phyloP scores from a whole-genome alignment of 2,888 invertebrate genomes.

The Tortricodes alternella region DNA sequence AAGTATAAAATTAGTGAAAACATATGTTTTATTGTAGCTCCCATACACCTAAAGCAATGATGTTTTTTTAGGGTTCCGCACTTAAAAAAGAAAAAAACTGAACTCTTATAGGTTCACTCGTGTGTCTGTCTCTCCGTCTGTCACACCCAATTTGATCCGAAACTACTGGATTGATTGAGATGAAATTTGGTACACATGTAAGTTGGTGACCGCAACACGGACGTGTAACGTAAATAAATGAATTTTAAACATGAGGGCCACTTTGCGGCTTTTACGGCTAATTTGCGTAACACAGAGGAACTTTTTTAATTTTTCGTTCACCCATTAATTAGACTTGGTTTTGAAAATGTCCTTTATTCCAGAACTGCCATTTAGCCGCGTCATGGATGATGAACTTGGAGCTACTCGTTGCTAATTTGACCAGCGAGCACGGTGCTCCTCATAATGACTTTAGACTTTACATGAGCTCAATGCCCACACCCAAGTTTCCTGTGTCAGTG shows the following conservation, averaged over 20 bases:
- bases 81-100: not conserved
- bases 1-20: no score
- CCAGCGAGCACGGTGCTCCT: constrained; percentile 85
- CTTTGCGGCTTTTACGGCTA: no score
- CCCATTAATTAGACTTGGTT: no score
- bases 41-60: no score
- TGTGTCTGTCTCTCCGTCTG: no score
- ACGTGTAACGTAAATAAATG: not conserved
- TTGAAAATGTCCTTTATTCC: constrained; percentile 43
- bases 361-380: constrained; percentile 96
- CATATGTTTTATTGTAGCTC: no score
- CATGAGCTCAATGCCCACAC: constrained; percentile 95
- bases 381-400: constrained; percentile 96
- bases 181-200: not conserved
- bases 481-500: constrained; percentile 93
- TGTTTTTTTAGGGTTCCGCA: not conserved
- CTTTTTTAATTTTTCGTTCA: no score
- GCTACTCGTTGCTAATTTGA: constrained; percentile 87
- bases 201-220: not conserved
- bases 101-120: no score
- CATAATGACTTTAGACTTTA: constrained; percentile 90
- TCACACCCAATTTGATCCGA: not conserved
- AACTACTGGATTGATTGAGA: not conserved
- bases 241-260: not conserved
- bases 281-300: no score